A percentile compares a stretch with the other conserved stretches of the same genome.
Evolutionary conservation across 1,140 invertebrate genomes (phyloP).

Genomic region (Watersipora subatra): DNA sequence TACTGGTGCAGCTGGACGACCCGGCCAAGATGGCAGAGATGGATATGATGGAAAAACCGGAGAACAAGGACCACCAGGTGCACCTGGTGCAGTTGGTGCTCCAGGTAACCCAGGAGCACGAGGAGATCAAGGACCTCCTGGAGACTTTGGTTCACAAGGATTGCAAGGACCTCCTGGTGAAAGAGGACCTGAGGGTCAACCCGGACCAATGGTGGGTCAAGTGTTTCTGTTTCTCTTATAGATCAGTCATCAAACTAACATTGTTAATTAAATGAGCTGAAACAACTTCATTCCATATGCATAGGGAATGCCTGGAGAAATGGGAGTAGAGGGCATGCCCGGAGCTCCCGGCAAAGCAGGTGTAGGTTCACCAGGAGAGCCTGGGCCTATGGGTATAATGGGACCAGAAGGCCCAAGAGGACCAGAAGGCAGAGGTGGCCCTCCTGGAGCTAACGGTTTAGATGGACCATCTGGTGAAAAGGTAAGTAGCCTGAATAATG

Average conservation of each 20-base stretch:
- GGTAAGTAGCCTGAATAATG: background rate
- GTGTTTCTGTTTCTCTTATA: background rate
- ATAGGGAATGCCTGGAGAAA: background rate
- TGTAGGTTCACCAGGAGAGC: background rate
- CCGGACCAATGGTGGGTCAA: background rate
- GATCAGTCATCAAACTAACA: too few species aligned
- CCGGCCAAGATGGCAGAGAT: background rate
- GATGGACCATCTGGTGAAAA: conserved; percentile 4
- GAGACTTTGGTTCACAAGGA: background rate
- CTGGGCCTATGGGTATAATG: background rate
- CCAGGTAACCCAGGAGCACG: background rate
- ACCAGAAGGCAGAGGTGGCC: background rate
- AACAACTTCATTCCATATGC: background rate
- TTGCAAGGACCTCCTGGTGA: background rate
- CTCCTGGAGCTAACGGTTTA: background rate
- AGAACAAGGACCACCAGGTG: conserved; percentile 1
- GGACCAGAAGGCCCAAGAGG: background rate
- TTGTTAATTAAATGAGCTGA: background rate
- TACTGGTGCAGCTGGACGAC: conserved; percentile 1
- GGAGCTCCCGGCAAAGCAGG: background rate
- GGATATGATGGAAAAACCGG: conserved; percentile 1
- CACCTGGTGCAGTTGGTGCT: background rate
- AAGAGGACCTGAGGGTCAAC: background rate
- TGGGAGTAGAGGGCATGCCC: conserved; percentile 1
- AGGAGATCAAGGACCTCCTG: background rate